A percentile compares a stretch with the other conserved stretches of the same genome.
phyloP scores from a whole-genome alignment of 2,113 vertebrate genomes.

The Rhadina sibilatrix region DNA sequence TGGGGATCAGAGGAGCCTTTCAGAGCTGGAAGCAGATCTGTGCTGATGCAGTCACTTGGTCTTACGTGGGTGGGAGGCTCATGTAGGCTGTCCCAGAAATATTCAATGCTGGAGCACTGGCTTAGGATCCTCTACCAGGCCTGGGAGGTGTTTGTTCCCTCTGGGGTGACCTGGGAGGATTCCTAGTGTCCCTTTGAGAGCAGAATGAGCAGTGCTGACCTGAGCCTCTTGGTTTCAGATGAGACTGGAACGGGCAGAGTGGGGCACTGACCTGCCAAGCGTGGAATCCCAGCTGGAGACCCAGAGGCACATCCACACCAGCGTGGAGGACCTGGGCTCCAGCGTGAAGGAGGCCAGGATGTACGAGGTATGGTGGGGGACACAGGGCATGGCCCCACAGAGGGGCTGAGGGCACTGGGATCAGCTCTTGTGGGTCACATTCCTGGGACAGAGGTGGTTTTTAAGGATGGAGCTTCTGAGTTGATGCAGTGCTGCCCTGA shows the following conservation, averaged over 20 bases:
- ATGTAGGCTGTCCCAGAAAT: not conserved
- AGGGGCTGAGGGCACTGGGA: accelerated
- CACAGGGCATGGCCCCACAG: accelerated
- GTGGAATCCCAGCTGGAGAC: conserved; percentile 90
- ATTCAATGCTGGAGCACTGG: not conserved
- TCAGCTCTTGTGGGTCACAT: not conserved
- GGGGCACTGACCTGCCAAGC: conserved; percentile 91
- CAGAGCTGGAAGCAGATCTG: not conserved
- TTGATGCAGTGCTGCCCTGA: not conserved
- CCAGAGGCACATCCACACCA: conserved; percentile 83
- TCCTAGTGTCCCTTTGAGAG: not conserved
- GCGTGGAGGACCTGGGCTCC: conserved; percentile 87
- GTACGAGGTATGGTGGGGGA: conserved; percentile 78
- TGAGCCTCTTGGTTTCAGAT: conserved; percentile 70
- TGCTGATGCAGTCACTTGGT: not conserved
- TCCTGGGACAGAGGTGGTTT: not conserved
- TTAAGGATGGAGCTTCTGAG: not conserved
- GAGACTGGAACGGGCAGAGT: conserved; percentile 89
- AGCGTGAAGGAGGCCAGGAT: conserved; percentile 88
- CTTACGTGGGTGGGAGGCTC: not conserved
- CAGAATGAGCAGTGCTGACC: not conserved
- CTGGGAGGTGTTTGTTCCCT: not conserved
- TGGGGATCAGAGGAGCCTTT: not conserved
- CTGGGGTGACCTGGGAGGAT: not conserved
- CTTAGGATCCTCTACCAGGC: not conserved